Evolutionary conservation across 2,797 vertebrate genomes (phyloP).

Genomic region (Anguilla megastoma): DNA sequence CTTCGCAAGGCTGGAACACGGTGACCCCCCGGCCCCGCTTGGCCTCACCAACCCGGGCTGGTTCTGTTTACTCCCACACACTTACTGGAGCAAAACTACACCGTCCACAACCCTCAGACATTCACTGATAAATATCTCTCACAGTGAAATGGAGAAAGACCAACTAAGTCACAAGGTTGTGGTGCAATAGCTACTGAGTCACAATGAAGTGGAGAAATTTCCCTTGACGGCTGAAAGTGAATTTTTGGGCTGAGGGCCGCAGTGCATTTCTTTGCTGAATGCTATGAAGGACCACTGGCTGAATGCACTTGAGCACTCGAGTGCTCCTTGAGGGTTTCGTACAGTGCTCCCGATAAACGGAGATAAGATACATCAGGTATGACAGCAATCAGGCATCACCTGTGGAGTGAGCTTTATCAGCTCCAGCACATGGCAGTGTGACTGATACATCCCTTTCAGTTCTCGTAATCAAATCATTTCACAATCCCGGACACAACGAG

Average conservation of each 20-base stretch:
- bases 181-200: not conserved
- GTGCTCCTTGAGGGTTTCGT: not conserved
- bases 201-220: not conserved
- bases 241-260: not conserved
- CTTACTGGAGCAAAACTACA: not conserved
- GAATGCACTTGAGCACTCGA: not conserved
- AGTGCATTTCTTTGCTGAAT: not conserved
- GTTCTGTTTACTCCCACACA: not conserved
- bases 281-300: not conserved
- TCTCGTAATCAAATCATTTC: not conserved
- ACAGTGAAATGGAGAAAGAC: not conserved
- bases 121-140: not conserved
- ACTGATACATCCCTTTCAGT: not conserved
- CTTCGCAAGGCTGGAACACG: not conserved
- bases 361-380: not conserved
- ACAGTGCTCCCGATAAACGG: not conserved
- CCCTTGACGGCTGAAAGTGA: not conserved
- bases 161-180: not conserved
- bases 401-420: not conserved
- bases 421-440: not conserved
- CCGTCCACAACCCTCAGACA: not conserved
- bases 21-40: not conserved
- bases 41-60: constrained; percentile 11
- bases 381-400: not conserved
- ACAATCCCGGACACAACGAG: not conserved